These are phyloP conservation scores for Cryptus viduatorius DNA, from an alignment of 2,888 invertebrate species.

Conservation along the genomic window DNA sequence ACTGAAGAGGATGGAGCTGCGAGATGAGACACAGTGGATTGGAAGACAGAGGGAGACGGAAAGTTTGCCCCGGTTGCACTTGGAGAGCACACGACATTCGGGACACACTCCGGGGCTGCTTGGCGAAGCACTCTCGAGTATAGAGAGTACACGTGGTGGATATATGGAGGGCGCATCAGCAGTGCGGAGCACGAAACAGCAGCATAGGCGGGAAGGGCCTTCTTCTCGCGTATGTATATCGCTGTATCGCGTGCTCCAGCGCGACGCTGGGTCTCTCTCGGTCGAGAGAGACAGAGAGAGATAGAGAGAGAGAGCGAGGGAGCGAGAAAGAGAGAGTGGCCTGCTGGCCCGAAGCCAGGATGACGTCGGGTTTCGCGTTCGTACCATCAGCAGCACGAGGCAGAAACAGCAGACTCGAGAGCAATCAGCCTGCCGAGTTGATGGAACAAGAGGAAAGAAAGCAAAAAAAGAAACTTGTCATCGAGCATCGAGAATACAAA, in stretches of 20 bases:
- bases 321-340: constrained; percentile 40
- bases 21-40: constrained; percentile 29
- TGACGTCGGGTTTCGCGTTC: constrained; percentile 54
- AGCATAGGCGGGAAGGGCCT: constrained; percentile 46
- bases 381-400: constrained; percentile 17
- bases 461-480: constrained; percentile 46
- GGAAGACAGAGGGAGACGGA: constrained; percentile 38
- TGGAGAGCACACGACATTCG: constrained; percentile 59
- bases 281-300: too few relatives aligned
- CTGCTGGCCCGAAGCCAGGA: constrained; percentile 66
- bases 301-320: background rate
- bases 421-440: constrained; percentile 63
- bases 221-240: constrained; percentile 34
- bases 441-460: constrained; percentile 51
- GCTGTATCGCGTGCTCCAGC: constrained; percentile 46
- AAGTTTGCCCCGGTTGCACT: constrained; percentile 58
- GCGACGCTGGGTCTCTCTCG: constrained; percentile 26
- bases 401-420: constrained; percentile 60
- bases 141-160: constrained; percentile 56
- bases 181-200: constrained; percentile 43
- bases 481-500: constrained; percentile 58
- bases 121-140: constrained; percentile 63
- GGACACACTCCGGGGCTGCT: constrained; percentile 58
- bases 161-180: constrained; percentile 39
- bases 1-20: constrained; percentile 1